Evolutionary conservation across 1,140 invertebrate genomes (phyloP).

Genomic region (Brachionus calyciflorus): DNA sequence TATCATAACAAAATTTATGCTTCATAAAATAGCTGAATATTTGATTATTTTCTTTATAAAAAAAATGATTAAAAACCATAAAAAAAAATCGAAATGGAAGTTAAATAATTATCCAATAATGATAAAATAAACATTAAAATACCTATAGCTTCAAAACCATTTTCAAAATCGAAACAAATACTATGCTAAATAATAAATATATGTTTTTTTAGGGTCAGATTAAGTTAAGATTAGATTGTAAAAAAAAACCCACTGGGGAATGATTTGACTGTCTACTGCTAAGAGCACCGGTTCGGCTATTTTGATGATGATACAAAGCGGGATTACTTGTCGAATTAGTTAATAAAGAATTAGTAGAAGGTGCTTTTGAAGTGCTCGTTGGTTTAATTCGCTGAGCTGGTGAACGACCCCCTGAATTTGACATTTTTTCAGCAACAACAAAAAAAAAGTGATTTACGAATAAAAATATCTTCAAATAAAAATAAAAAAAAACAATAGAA

Average conservation of each 20-base stretch:
- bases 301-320: background rate
- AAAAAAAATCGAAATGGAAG: background rate
- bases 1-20: slow-evolving; percentile 97
- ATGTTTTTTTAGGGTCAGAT: too few species aligned
- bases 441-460: too few species aligned
- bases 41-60: slow-evolving; percentile 21
- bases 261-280: slow-evolving; percentile 6
- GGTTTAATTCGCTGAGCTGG: slow-evolving; percentile 12
- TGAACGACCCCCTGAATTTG: background rate
- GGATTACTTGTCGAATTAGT: background rate
- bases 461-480: too few species aligned
- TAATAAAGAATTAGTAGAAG: background rate
- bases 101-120: background rate
- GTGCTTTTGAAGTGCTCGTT: background rate
- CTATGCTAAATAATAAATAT: slow-evolving; percentile 32
- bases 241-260: slow-evolving; percentile 31
- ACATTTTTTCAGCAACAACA: background rate
- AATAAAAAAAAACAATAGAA: too few species aligned
- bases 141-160: slow-evolving; percentile 39
- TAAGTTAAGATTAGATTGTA: background rate
- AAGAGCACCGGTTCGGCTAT: background rate
- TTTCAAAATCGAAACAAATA: slow-evolving; percentile 43
- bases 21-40: slow-evolving; percentile 72
- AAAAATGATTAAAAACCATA: background rate
- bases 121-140: background rate